A percentile compares a stretch with the other conserved stretches of the same genome.
Conservation (phyloP, 92 coral and sea anemone genomes). For the Palythoa grandiflora region DNA sequence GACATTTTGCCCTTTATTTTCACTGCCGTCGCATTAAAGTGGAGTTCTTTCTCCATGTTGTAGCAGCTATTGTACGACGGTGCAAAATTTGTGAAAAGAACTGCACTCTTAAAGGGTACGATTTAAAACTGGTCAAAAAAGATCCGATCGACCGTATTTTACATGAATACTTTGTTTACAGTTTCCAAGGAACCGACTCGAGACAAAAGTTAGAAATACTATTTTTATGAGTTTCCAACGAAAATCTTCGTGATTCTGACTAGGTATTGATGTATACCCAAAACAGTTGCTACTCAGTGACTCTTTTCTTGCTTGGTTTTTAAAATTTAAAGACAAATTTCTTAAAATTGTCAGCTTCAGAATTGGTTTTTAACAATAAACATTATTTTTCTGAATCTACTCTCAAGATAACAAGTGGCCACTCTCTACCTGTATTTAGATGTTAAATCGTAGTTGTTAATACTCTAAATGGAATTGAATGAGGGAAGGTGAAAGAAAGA, state of each 20-base stretch:
- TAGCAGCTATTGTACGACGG: not conserved
- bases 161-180: not conserved
- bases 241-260: not conserved
- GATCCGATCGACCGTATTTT: not conserved
- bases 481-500: not conserved
- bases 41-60: not conserved
- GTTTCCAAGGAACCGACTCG: slow-evolving; percentile 12
- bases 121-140: not conserved
- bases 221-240: not conserved
- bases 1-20: not conserved
- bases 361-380: no score
- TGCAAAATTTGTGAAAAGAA: not conserved
- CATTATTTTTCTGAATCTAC: no score
- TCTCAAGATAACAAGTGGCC: no score
- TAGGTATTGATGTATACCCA: no score
- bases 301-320: no score
- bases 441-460: no score
- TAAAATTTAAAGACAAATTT: no score
- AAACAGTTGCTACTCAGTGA: no score
- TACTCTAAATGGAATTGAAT: no score
- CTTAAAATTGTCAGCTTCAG: no score
- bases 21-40: no score
- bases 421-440: no score
- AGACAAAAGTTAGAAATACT: not conserved
- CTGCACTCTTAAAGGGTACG: not conserved